A percentile compares a stretch with the other conserved stretches of the same genome.
phyloP scores from a whole-genome alignment of 2,888 invertebrate genomes.

The Hirtodrosophila confusa region DNA sequence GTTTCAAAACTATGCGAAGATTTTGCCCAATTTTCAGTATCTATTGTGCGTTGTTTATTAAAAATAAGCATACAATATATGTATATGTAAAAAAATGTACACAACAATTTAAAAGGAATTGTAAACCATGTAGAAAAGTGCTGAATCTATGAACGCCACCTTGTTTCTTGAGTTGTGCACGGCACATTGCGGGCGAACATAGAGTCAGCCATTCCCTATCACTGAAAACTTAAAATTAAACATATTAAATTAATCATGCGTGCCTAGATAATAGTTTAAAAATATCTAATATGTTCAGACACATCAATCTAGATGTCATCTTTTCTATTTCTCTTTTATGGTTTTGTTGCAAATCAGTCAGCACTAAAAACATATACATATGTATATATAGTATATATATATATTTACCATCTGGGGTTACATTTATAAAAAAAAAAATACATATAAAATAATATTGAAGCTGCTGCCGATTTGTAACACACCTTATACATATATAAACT shows the following conservation, averaged over 20 bases:
- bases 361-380: slow-evolving; percentile 11
- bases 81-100: slow-evolving; percentile 37
- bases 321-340: slow-evolving; percentile 24
- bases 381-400: neutral
- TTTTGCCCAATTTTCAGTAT: slow-evolving; percentile 4
- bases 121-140: slow-evolving; percentile 28
- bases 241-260: slow-evolving; percentile 47
- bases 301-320: slow-evolving; percentile 42
- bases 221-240: slow-evolving; percentile 25
- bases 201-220: slow-evolving; percentile 24
- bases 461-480: slow-evolving; percentile 38
- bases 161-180: slow-evolving; percentile 39
- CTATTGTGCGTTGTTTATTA: slow-evolving; percentile 40
- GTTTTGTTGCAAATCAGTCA: slow-evolving; percentile 60
- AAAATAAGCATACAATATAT: slow-evolving; percentile 16
- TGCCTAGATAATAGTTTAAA: slow-evolving; percentile 43
- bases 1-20: slow-evolving; percentile 16
- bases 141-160: slow-evolving; percentile 29
- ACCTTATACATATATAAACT: slow-evolving; percentile 20
- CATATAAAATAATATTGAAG: slow-evolving; percentile 18
- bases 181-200: slow-evolving; percentile 39
- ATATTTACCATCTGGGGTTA: slow-evolving; percentile 18
- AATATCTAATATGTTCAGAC: slow-evolving; percentile 46
- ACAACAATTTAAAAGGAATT: slow-evolving; percentile 56
- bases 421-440: slow-evolving; percentile 11